These are phyloP conservation scores for Lymantria monacha DNA, from an alignment of 2,888 invertebrate species.

Conservation along the genomic window DNA sequence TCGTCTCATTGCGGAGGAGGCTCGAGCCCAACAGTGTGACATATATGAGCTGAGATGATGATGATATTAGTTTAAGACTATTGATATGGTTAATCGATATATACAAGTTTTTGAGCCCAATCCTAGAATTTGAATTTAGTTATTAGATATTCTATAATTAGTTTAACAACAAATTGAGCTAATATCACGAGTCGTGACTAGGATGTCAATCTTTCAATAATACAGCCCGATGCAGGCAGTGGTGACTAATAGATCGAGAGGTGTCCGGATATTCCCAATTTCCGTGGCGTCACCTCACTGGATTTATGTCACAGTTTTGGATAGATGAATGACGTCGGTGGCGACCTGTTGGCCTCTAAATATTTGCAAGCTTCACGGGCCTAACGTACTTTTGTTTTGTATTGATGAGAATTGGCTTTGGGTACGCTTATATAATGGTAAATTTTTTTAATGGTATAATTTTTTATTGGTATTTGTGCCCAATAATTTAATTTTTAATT, in stretches of 20 bases:
- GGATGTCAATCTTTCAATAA: slow-evolving; percentile 46
- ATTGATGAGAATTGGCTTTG: slow-evolving; percentile 6
- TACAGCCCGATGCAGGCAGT: slow-evolving; percentile 35
- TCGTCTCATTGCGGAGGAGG: too few species aligned
- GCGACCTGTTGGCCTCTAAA: slow-evolving; percentile 41
- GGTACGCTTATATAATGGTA: too few species aligned
- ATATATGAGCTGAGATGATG: too few species aligned
- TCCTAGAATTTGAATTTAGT: background rate
- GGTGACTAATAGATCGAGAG: slow-evolving; percentile 53
- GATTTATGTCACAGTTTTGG: slow-evolving; percentile 47
- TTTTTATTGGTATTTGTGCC: too few species aligned
- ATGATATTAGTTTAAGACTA: too few species aligned
- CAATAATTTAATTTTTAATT: too few species aligned
- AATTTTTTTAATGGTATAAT: too few species aligned
- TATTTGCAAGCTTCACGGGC: slow-evolving; percentile 24
- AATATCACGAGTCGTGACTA: slow-evolving; percentile 43
- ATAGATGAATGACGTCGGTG: slow-evolving; percentile 30
- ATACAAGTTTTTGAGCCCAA: background rate
- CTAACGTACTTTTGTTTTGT: slow-evolving; percentile 7
- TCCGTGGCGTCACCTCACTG: slow-evolving; percentile 48
- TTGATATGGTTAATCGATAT: too few species aligned
- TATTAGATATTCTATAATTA: slow-evolving; percentile 5
- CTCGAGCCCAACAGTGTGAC: too few species aligned
- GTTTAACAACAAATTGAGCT: slow-evolving; percentile 31
- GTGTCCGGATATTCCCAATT: slow-evolving; percentile 65